Evolutionary conservation across 1,140 invertebrate species (phyloP).

Genomic region (Aphelenchoides besseyi): DNA sequence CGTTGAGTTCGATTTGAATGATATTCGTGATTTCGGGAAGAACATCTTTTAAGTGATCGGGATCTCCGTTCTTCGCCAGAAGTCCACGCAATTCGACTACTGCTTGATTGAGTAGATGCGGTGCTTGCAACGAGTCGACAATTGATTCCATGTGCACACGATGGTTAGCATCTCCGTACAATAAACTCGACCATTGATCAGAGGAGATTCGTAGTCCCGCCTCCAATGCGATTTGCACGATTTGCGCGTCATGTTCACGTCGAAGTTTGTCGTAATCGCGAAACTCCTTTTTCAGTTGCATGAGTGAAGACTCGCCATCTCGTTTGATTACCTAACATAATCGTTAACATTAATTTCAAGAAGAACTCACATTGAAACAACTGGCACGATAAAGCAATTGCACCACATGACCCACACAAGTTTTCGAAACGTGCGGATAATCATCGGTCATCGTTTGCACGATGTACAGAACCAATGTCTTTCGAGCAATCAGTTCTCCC

Average conservation of each 20-base stretch:
- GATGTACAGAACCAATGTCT: constrained; percentile 97
- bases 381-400: constrained; percentile 93
- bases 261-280: constrained; percentile 86
- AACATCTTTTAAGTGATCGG: constrained; percentile 23
- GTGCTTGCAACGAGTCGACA: constrained; percentile 70
- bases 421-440: constrained; percentile 96
- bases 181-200: constrained; percentile 92
- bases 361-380: constrained; percentile 81
- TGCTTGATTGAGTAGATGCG: constrained; percentile 28
- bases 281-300: constrained; percentile 97
- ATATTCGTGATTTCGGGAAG: constrained; percentile 5
- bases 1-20: neutral
- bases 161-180: constrained; percentile 89
- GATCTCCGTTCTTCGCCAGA: constrained; percentile 16
- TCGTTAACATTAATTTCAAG: constrained; percentile 18
- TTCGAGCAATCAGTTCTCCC: constrained; percentile 89
- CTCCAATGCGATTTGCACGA: constrained; percentile 93
- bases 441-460: constrained; percentile 88
- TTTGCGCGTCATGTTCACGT: constrained; percentile 95
- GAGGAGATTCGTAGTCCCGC: constrained; percentile 91
- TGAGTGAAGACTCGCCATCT: constrained; percentile 92
- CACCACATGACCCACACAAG: constrained; percentile 95
- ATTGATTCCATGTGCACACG: constrained; percentile 99
- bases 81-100: constrained; percentile 25
- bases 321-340: constrained; percentile 80